Evolutionary conservation across 1,140 invertebrate species (phyloP).

Genomic region (Drosophila triauraria): DNA sequence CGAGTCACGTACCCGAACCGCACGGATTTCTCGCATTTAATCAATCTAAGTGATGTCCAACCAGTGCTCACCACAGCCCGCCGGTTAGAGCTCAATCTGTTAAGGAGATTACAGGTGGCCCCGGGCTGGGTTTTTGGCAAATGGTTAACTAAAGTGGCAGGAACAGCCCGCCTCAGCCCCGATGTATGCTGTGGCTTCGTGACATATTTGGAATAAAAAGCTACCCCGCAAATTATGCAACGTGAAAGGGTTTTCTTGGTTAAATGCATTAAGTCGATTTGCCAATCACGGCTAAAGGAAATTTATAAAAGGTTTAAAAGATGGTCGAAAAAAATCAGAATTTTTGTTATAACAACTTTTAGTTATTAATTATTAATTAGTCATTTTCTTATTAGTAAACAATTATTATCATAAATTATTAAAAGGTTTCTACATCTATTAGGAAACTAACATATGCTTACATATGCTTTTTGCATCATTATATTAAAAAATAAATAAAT

Average conservation of each 20-base stretch:
- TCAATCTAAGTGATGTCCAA: constrained; percentile 54
- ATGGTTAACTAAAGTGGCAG: constrained; percentile 7
- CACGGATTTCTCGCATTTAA: constrained; percentile 54
- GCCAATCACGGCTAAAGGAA: background rate
- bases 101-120: constrained; percentile 37
- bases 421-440: too few species aligned
- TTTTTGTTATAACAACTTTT: too few species aligned
- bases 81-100: constrained; percentile 34
- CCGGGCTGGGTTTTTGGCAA: background rate
- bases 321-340: too few species aligned
- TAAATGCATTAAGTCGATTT: background rate
- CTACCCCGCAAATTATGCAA: constrained; percentile 24
- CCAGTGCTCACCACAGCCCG: constrained; percentile 16
- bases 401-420: background rate
- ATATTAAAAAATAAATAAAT: too few species aligned
- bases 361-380: background rate
- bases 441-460: too few species aligned
- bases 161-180: constrained; percentile 11
- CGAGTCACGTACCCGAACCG: constrained; percentile 54
- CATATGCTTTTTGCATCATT: too few species aligned
- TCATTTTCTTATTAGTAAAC: background rate
- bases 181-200: constrained; percentile 25
- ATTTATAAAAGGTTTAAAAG: background rate
- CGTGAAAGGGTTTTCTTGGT: background rate
- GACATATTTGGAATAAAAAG: background rate